A percentile compares a stretch with the other conserved stretches of the same genome.
These are phyloP conservation scores for Oxyura jamaicensis DNA, from an alignment of 2,113 vertebrate species.

Conservation along the genomic window DNA sequence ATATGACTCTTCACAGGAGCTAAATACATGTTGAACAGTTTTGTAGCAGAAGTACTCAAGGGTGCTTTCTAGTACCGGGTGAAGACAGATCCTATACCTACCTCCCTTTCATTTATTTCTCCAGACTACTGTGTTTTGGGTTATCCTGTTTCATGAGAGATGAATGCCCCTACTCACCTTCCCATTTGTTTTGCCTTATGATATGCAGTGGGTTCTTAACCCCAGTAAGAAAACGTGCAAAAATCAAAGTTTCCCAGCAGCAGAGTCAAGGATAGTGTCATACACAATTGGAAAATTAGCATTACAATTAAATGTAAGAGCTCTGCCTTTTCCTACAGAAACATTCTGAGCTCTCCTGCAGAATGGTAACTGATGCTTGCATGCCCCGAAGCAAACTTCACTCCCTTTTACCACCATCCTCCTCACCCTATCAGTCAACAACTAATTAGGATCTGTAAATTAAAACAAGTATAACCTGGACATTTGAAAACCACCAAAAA, in stretches of 20 bases:
- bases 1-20: neutral
- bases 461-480: neutral
- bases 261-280: neutral
- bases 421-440: neutral
- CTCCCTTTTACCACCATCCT: neutral
- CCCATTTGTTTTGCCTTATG: neutral
- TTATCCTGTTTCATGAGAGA: neutral
- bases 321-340: neutral
- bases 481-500: neutral
- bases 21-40: neutral
- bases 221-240: neutral
- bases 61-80: neutral
- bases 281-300: neutral
- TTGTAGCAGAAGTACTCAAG: neutral
- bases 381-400: neutral
- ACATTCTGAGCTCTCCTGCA: neutral
- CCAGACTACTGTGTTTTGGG: neutral
- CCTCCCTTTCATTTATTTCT: slow-evolving; percentile 21
- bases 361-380: neutral
- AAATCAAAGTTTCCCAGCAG: neutral
- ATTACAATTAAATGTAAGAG: neutral
- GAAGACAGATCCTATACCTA: slow-evolving; percentile 5
- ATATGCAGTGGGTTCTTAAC: neutral
- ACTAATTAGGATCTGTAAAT: slow-evolving; percentile 23
- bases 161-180: neutral